Conservation (phyloP, 2,113 vertebrate genomes). For the Cyprichromis sp. region DNA sequence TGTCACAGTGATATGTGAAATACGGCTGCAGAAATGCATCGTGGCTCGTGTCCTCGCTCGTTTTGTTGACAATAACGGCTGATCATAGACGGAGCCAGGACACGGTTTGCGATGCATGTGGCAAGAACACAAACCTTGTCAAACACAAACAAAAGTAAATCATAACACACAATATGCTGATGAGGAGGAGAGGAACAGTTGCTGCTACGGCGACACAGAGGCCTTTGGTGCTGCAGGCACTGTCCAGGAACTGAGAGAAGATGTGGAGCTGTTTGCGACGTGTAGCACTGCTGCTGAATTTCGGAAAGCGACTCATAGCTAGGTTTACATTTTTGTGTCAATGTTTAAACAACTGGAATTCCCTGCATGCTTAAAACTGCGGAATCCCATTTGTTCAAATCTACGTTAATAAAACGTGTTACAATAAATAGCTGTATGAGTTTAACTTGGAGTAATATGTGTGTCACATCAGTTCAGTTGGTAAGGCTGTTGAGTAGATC, state of each 20-base stretch:
- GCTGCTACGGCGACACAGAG: not conserved
- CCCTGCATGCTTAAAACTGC: not conserved
- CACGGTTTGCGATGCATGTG: not conserved
- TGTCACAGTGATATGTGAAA: not conserved
- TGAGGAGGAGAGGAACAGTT: not conserved
- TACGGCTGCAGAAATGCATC: not conserved
- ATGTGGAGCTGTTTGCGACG: not conserved
- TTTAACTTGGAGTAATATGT: not conserved
- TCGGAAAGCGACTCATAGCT: fast-evolving
- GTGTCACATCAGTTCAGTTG: not conserved
- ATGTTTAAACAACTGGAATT: not conserved
- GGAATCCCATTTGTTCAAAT: not conserved
- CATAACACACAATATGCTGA: fast-evolving
- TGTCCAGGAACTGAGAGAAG: not conserved
- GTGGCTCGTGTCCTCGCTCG: not conserved
- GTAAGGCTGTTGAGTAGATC: not conserved
- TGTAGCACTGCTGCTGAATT: fast-evolving
- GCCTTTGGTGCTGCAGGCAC: not conserved
- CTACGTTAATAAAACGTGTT: not conserved
- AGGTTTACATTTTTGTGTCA: not conserved
- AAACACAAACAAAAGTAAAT: not conserved
- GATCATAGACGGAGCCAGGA: not conserved
- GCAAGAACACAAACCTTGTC: not conserved
- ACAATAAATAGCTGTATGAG: not conserved
- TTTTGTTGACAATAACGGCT: not conserved